Conservation (phyloP, 2,113 vertebrate genomes). For the Nerophis lumbriciformis region DNA sequence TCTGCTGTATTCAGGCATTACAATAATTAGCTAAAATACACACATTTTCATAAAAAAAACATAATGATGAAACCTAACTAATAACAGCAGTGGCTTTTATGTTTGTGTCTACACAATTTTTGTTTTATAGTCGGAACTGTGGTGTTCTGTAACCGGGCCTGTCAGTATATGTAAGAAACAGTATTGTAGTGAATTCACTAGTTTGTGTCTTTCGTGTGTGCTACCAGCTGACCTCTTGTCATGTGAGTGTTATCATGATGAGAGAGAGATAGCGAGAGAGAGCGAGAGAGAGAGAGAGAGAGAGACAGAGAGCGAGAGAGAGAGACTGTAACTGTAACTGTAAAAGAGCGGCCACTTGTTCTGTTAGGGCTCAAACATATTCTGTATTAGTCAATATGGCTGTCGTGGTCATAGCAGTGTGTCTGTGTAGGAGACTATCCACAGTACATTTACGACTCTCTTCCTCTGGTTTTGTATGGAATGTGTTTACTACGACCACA, state of each 20-base stretch:
- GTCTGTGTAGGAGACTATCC: constrained; percentile 16
- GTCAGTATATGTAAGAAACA: constrained; percentile 45
- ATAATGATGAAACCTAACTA: too few species aligned
- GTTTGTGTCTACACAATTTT: neutral
- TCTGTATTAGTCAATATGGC: too few species aligned
- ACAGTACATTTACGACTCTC: constrained; percentile 23
- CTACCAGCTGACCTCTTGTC: constrained; percentile 54
- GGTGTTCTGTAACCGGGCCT: constrained; percentile 44
- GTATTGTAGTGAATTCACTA: constrained; percentile 45
- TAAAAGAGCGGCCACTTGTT: neutral
- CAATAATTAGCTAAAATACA: too few species aligned
- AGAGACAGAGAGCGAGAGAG: constrained; percentile 10
- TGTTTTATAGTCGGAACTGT: constrained; percentile 23
- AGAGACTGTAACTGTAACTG: neutral
- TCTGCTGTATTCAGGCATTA: too few species aligned
- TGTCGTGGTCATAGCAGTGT: neutral
- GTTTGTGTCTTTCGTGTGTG: constrained; percentile 12
- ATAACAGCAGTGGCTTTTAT: too few species aligned
- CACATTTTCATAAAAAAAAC: too few species aligned
- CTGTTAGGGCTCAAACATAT: neutral
- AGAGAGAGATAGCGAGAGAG: constrained; percentile 14
- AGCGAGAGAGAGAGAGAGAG: constrained; percentile 16
- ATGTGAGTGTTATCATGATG: constrained; percentile 51
- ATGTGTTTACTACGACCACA: constrained; percentile 56
- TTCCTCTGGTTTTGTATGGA: constrained; percentile 56